phyloP scores from a whole-genome alignment of 2,888 invertebrate species.

The Linyphia triangularis region DNA sequence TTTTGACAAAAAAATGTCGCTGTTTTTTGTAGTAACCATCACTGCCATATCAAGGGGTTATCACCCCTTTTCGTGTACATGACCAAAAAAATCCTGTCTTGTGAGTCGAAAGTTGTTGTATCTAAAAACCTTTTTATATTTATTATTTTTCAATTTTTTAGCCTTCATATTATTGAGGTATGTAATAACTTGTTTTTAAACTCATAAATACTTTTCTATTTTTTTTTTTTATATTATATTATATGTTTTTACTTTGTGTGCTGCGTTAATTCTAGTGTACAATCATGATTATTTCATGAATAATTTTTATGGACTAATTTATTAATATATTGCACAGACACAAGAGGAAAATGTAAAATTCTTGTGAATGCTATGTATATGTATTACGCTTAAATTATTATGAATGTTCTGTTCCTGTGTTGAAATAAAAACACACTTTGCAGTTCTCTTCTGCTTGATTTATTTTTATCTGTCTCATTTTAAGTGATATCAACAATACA shows the following conservation, averaged over 20 bases:
- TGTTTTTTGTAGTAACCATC: constrained; percentile 44
- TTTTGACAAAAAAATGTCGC: constrained; percentile 13
- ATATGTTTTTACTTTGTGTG: constrained; percentile 15
- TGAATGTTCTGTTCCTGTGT: constrained; percentile 58
- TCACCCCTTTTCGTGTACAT: constrained; percentile 30
- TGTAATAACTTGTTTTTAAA: constrained; percentile 47
- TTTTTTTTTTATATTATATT: constrained; percentile 34
- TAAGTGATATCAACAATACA: no score
- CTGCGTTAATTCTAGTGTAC: neutral
- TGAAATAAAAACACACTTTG: constrained; percentile 62
- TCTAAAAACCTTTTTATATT: constrained; percentile 54
- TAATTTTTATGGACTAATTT: constrained; percentile 29
- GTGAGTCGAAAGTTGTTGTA: constrained; percentile 10
- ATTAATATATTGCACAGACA: constrained; percentile 26
- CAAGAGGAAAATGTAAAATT: constrained; percentile 23
- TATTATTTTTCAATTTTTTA: constrained; percentile 27
- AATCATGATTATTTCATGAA: constrained; percentile 12
- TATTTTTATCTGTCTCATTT: neutral
- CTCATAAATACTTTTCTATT: constrained; percentile 20
- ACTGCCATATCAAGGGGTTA: constrained; percentile 67
- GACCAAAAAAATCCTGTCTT: constrained; percentile 44
- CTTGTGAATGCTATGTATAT: constrained; percentile 53
- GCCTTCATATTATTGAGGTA: constrained; percentile 11
- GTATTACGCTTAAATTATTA: constrained; percentile 65
- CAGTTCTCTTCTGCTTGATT: constrained; percentile 3